These are phyloP conservation scores for Corythoichthys haematopterus DNA, from an alignment of 2,113 vertebrate genomes.

Conservation along the genomic window DNA sequence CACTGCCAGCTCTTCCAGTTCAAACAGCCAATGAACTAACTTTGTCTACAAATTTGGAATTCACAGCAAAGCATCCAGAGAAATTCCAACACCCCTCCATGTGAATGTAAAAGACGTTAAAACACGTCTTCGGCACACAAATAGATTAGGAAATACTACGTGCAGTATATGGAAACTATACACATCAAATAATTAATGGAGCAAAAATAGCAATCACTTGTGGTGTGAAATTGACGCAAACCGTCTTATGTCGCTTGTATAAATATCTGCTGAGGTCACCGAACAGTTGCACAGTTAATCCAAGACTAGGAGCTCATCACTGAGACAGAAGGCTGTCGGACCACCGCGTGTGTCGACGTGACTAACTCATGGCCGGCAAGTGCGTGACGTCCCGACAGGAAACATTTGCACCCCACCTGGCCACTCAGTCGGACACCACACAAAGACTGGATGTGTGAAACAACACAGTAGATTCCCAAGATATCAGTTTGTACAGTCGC, in stretches of 20 bases:
- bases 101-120: too few relatives aligned
- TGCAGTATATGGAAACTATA: neutral
- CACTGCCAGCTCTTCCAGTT: too few relatives aligned
- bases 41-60: too few relatives aligned
- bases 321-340: constrained; percentile 32
- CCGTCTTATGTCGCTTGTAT: neutral
- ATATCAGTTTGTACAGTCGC: neutral
- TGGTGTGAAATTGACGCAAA: constrained; percentile 4
- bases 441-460: constrained; percentile 9
- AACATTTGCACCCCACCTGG: constrained; percentile 48
- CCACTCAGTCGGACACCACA: constrained; percentile 29
- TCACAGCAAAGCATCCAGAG: too few relatives aligned
- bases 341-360: constrained; percentile 6
- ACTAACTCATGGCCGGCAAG: constrained; percentile 36
- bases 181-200: neutral
- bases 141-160: too few relatives aligned
- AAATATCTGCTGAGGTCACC: constrained; percentile 17
- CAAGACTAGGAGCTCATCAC: constrained; percentile 15
- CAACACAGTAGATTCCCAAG: neutral
- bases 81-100: too few relatives aligned
- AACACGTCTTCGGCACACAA: too few relatives aligned
- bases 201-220: neutral
- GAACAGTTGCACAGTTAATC: constrained; percentile 7
- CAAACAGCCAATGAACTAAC: too few relatives aligned
- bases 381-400: constrained; percentile 38